Conservation (phyloP, 1,140 invertebrate species). For the Hycleus phaleratus region DNA sequence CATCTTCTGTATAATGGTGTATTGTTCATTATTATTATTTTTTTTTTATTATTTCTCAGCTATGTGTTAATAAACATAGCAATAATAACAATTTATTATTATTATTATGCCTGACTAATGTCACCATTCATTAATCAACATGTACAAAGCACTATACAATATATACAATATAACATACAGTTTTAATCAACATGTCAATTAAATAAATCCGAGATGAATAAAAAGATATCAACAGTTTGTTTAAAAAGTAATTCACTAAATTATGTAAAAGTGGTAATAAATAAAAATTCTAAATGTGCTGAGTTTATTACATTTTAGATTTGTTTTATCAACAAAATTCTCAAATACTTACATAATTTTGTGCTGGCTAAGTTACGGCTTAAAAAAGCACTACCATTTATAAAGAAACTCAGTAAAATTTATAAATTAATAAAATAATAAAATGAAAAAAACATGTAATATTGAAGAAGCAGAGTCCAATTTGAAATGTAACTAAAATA, state of each 20-base stretch:
- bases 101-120: conserved; percentile 27
- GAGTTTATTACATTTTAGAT: conserved; percentile 14
- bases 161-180: conserved; percentile 28
- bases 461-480: background rate
- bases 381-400: conserved; percentile 24
- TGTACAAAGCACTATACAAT: conserved; percentile 37
- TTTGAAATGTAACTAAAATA: background rate
- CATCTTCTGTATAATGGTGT: conserved; percentile 30
- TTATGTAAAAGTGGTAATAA: conserved; percentile 5
- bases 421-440: conserved; percentile 12
- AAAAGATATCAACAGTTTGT: too few relatives aligned
- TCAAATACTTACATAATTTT: conserved; percentile 31
- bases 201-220: conserved; percentile 9
- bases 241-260: background rate
- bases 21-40: conserved; percentile 21
- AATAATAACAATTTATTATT: conserved; percentile 24
- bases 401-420: conserved; percentile 29
- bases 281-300: conserved; percentile 9
- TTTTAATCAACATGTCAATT: conserved; percentile 11
- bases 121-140: conserved; percentile 29
- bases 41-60: conserved; percentile 7
- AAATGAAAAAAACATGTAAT: conserved; percentile 23
- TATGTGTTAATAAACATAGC: conserved; percentile 28
- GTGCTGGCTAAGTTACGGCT: conserved; percentile 34
- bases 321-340: conserved; percentile 16